Evolutionary conservation across 2,113 vertebrate genomes (phyloP).

Genomic region (Petrocephalus microphthalmus): DNA sequence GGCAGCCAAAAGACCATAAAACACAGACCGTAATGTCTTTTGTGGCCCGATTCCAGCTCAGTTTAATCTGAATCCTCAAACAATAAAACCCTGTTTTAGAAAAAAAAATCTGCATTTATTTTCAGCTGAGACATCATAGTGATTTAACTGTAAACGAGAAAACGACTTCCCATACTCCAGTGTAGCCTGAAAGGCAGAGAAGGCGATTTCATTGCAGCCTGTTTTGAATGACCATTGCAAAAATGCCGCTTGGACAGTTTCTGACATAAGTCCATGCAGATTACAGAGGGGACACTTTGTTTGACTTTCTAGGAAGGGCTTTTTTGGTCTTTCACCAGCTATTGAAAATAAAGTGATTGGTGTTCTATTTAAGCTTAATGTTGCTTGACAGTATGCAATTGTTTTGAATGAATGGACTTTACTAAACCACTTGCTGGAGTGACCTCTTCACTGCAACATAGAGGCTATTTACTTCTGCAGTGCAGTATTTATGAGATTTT

Average conservation of each 20-base stretch:
- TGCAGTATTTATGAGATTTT: background rate
- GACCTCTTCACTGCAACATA: background rate
- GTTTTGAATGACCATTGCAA: background rate
- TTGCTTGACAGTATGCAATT: background rate
- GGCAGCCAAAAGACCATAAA: conserved; percentile 12
- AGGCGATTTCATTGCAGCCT: background rate
- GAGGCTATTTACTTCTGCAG: background rate
- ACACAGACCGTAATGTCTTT: background rate
- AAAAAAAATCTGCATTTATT: background rate
- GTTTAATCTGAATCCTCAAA: background rate
- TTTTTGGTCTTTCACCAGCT: background rate
- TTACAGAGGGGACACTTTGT: background rate
- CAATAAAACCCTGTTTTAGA: background rate
- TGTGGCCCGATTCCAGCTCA: background rate
- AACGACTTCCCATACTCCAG: background rate
- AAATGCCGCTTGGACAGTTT: background rate
- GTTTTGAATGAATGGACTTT: background rate
- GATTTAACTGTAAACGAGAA: background rate
- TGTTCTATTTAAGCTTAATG: background rate
- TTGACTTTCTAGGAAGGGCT: background rate
- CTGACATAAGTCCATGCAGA: background rate
- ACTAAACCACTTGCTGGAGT: background rate
- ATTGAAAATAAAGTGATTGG: background rate
- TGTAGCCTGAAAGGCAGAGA: background rate
- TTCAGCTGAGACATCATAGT: background rate